These are phyloP conservation scores for Lutraria lutraria DNA, from an alignment of 2,888 invertebrate species.

Conservation along the genomic window DNA sequence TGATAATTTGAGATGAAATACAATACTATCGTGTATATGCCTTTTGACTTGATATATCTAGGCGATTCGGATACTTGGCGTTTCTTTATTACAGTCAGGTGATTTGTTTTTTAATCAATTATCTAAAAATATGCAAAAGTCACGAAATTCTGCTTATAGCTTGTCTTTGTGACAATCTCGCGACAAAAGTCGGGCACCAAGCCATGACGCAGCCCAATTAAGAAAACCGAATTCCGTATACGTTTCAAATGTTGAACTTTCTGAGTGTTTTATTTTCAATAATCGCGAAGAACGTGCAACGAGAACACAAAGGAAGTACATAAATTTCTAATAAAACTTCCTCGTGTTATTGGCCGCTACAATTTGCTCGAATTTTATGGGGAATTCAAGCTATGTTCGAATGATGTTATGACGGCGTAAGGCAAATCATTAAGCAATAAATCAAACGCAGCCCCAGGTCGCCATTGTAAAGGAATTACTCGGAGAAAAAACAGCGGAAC, in stretches of 20 bases:
- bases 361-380: slow-evolving; percentile 45
- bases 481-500: slow-evolving; percentile 44
- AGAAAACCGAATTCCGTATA: not conserved
- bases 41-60: no score
- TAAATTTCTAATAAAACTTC: slow-evolving; percentile 27
- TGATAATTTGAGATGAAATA: no score
- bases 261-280: slow-evolving; percentile 7
- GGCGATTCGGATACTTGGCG: no score
- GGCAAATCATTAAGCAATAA: slow-evolving; percentile 57
- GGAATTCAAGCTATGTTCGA: slow-evolving; percentile 37
- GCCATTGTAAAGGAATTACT: slow-evolving; percentile 41
- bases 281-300: not conserved
- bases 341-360: slow-evolving; percentile 5
- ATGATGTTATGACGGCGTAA: slow-evolving; percentile 40
- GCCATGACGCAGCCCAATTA: not conserved
- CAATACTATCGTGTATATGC: no score
- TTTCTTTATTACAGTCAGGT: no score
- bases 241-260: not conserved
- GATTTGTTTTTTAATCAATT: no score
- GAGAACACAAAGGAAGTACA: slow-evolving; percentile 6
- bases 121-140: no score
- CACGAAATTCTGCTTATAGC: no score
- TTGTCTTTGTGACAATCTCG: no score
- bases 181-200: not conserved
- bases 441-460: slow-evolving; percentile 42